Evolutionary conservation across 2,888 invertebrate genomes (phyloP), one percentile per base, ranked within the genome.

Genomic region (Deilephila porcellus): DNA sequence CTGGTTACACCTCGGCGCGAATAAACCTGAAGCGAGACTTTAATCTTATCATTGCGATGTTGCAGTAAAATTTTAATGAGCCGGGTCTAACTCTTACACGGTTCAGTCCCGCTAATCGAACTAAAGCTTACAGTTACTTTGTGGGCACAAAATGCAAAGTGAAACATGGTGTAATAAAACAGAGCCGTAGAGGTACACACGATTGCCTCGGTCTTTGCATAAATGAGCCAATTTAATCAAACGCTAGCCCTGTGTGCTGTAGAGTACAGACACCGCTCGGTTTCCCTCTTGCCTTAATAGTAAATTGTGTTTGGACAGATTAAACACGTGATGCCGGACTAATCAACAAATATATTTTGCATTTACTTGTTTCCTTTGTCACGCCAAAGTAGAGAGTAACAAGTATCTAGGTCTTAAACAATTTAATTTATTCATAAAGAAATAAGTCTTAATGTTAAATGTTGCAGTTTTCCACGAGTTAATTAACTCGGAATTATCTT

Each of bases 31-130:
- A 80, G 78, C 77, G 78, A 77, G 78, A 79, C 78, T 80, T 84
- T 85, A 86, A 87, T 88, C 85, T 87, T 89, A 88, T 90, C 88
- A 86, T 79, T 80, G 81, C 80, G 83, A 84, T 84, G 83, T 81
- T 84, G 87, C 83, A 85, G 88, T 90, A 88, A 90, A 89, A 90
- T 88, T 91, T 91, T 92, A 91, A 92, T 91, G 89, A 92, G 89
- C 83, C 82, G 78, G 79, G 76, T 78, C 83, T 83, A 79, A 82
- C 81, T 75, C 81, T 76, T 37, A 75, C 74, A 76, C 74, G 77
- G 76, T 78, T 79, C 77, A 79, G 84, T 90, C 83, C 89, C 86
- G 90, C 88, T 90, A 88, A 89, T 89, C 87, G 88, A 85, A 83
- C 85, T 78, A 81, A 86, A 84, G 82, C 85, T 85, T 85, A 88